Base-by-base conservation (phyloP, 1,140 invertebrate genomes). In the Agraylea sexmaculata region DNA sequence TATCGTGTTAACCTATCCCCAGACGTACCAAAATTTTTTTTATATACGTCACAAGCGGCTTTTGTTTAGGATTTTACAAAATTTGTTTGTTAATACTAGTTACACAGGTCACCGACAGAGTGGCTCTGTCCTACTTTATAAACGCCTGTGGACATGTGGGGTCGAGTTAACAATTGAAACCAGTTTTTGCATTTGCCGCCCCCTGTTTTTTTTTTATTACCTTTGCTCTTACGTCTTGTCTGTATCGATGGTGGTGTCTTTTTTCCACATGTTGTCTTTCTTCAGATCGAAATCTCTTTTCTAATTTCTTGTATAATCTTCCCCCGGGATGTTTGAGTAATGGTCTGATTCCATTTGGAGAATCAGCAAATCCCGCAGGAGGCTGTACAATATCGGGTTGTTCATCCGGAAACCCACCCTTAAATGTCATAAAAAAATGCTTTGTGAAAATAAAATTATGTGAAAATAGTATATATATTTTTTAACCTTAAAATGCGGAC, bases 281-380 rank as follows among this genome's bases (percentile, higher is more conserved):
- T 56, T 87, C 84, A n/a, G 83, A 86, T 10, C 83, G 69, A 53
- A 81, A 84, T 43, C 83, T 66, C 52, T 85, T 85, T 42, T 87
- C 83, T 44, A 82, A 69, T 55, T 87, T 86, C 55, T 86, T 87
- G 54, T 83, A 85, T 2, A 85, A 55, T 19, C 80, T 57, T 50
- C 52, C 77, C 57, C 56, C 50, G 46, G 49, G 45, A 51, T 56
- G 59, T 61, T 58, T 56, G 53, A 21, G 61, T 60, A 49, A 56
- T 56, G 43, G 56, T 32, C 62, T 57, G 11, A 61, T 62, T 42
- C 69, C 73, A 39, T 78, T 77, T 1, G 84, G 84, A 0, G 83
- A 87, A 61, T 89, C 85, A 10, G 81, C 84, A 56, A 89, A 89
- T 21, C 83, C 82, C 12, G 83, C 85, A 5, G 85, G 85, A 2